phyloP scores from a whole-genome alignment of 1,140 invertebrate genomes.

The Drosophila tropicalis region DNA sequence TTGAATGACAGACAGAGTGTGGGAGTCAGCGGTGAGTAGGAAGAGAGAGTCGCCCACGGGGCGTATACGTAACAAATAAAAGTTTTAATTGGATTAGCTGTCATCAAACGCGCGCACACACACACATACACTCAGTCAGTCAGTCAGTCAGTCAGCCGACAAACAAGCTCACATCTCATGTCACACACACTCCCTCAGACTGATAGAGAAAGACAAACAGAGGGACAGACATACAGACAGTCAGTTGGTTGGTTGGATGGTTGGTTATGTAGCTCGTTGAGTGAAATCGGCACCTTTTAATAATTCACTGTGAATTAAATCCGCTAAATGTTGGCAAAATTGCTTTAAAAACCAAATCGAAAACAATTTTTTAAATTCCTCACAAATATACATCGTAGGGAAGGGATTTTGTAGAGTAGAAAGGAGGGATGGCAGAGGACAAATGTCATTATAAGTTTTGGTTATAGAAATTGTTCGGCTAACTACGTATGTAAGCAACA shows the following conservation, averaged over 20 bases:
- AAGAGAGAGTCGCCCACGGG: constrained; percentile 25
- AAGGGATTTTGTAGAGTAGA: neutral
- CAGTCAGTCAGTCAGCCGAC: constrained; percentile 61
- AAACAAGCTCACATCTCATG: constrained; percentile 78
- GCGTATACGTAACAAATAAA: constrained; percentile 78
- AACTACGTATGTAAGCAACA: constrained; percentile 46
- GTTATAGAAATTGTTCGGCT: constrained; percentile 7
- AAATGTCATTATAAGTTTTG: constrained; percentile 19
- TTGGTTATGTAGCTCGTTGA: constrained; percentile 33
- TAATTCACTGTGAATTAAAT: constrained; percentile 68
- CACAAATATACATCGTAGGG: neutral
- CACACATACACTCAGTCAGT: constrained; percentile 18
- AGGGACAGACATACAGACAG: constrained; percentile 2
- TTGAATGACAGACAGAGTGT: constrained; percentile 59
- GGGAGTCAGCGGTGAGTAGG: constrained; percentile 13
- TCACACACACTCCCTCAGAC: constrained; percentile 50
- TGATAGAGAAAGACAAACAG: constrained; percentile 21
- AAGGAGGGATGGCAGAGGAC: neutral
- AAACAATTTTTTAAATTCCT: neutral
- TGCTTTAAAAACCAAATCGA: neutral
- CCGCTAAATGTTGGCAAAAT: constrained; percentile 49
- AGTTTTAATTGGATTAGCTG: constrained; percentile 82
- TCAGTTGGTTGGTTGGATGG: constrained; percentile 7
- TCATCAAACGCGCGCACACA: constrained; percentile 65
- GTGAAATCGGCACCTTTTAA: constrained; percentile 64